These are phyloP conservation scores for Pectinophora gossypiella DNA, from an alignment of 1,140 invertebrate genomes.

Conservation along the genomic window DNA sequence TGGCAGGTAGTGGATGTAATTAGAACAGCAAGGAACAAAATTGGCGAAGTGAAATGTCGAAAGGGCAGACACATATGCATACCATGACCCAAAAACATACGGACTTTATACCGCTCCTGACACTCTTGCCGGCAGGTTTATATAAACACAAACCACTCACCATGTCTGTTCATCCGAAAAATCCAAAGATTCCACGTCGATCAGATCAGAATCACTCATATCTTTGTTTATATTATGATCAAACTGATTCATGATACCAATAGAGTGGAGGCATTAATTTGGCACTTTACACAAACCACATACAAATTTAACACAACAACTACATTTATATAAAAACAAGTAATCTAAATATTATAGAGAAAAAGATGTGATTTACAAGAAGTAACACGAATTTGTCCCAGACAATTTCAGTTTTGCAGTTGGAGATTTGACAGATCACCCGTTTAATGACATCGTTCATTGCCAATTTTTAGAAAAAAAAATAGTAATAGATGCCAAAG, in stretches of 20 bases:
- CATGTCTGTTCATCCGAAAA: slow-evolving; percentile 68
- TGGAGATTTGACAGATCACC: slow-evolving; percentile 2
- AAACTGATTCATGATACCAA: slow-evolving; percentile 66
- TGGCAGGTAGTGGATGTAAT: neutral
- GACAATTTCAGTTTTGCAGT: slow-evolving; percentile 3
- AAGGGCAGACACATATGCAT: slow-evolving; percentile 2
- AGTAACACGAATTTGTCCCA: slow-evolving; percentile 41
- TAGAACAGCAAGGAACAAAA: neutral
- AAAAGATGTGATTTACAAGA: slow-evolving; percentile 48
- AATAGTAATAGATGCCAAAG: too few species aligned
- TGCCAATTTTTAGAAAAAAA: neutral
- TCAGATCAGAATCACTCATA: slow-evolving; percentile 70
- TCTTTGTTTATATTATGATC: slow-evolving; percentile 75
- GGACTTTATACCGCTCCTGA: neutral
- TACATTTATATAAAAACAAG: slow-evolving; percentile 52
- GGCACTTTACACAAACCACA: slow-evolving; percentile 63
- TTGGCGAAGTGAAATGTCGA: slow-evolving; percentile 11
- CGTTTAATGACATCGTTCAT: neutral
- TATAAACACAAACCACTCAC: slow-evolving; percentile 31
- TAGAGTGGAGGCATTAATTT: slow-evolving; percentile 63
- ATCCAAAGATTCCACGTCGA: slow-evolving; percentile 70
- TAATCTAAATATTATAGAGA: slow-evolving; percentile 55
- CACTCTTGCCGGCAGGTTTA: neutral
- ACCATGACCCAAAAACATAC: slow-evolving; percentile 13
- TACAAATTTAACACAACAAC: slow-evolving; percentile 47